Percentiles rank a stretch among this genome's conserved stretches.
Evolutionary conservation across 2,888 invertebrate species (phyloP).

Genomic region (Chrysolina haemoptera): DNA sequence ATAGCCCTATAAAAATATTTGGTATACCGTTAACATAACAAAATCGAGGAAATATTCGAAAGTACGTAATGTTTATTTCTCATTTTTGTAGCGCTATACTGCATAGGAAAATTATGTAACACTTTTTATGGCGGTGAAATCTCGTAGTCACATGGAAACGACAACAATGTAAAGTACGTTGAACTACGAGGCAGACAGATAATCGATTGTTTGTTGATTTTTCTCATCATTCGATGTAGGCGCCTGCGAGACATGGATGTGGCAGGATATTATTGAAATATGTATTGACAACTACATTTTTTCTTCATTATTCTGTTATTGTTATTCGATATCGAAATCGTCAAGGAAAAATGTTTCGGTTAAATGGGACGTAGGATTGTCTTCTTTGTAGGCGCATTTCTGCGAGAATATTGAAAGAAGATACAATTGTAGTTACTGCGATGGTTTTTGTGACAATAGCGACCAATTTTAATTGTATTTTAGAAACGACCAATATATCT

Average conservation of each 20-base stretch:
- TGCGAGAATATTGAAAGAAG: not conserved
- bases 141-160: constrained; percentile 24
- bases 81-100: not conserved
- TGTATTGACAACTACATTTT: constrained; percentile 11
- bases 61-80: not conserved
- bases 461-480: not conserved
- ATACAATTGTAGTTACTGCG: not conserved
- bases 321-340: constrained; percentile 8
- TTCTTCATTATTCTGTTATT: constrained; percentile 13
- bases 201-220: constrained; percentile 45
- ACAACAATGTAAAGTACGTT: constrained; percentile 40
- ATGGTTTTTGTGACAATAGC: not conserved
- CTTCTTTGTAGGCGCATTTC: not conserved
- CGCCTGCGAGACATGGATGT: constrained; percentile 26
- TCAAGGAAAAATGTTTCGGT: not conserved
- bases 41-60: not conserved
- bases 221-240: constrained; percentile 34
- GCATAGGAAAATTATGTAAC: constrained; percentile 10
- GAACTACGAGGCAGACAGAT: constrained; percentile 37
- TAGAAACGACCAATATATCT: too few species aligned
- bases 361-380: constrained; percentile 5
- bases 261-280: constrained; percentile 30
- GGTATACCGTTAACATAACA: too few species aligned
- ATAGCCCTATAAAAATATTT: too few species aligned
- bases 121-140: constrained; percentile 17